Base-by-base conservation (phyloP, 2,888 invertebrate species). In the Catocala nupta region DNA sequence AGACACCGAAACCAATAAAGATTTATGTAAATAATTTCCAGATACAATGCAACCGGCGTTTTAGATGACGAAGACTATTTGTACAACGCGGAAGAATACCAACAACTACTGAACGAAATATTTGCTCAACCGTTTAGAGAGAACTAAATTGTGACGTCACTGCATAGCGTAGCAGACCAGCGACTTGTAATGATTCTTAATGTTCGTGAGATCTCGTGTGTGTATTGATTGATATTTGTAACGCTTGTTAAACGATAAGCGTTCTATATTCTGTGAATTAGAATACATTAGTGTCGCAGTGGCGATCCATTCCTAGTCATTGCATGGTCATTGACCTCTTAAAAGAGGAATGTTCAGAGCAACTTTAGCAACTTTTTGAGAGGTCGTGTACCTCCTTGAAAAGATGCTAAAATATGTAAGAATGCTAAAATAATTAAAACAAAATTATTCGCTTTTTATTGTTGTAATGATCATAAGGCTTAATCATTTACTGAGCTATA, bases 111-210 rank as follows among this genome's bases (percentile, higher is more conserved):
- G 36, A 91, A 92, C 77, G 93, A 93, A 86, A 92, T 94, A 84
- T 92, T 94, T 92, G 93, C 93, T 92, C 93, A 93, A 89, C 92
- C 91, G 8, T 89, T 89, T 83, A 91, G 92, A 89, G 90, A 91
- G 73, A 90, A 90, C 81, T 92, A 90, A 80, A 42, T 10, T 43
- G 56, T 61, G 50, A 59, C 50, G 36, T 63, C 56, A 55, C 63
- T 49, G 44, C 53, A 47, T 34, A 57, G 45, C 50, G 58, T 65
- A 71, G 57, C 51, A 57, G 44, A 63, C 48, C 55, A 68, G 54
- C 54, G 55, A 50, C 50, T 67, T 11, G 9, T 50, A 48, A 52
- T 56, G 59, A 70, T 65, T 39, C 10, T 43, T 42, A 51, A 50
- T 50, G 50, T 55, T 61, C 51, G 51, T 33, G 13, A 51, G 55